Evolutionary conservation across 2,113 vertebrate species (phyloP).

Genomic region (Saguinus imperator): DNA sequence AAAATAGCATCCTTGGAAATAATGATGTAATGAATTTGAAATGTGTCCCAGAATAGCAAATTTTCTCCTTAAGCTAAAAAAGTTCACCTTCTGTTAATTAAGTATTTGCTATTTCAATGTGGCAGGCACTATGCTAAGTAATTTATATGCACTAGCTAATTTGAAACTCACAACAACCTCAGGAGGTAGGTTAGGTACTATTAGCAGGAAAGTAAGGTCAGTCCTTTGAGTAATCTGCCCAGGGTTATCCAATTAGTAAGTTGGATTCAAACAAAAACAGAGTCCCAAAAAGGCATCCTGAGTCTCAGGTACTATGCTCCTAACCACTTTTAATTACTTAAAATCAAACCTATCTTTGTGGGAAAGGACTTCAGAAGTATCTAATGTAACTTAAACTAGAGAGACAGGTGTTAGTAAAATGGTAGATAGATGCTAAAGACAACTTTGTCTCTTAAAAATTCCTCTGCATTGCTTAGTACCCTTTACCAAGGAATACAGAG

Average conservation of each 20-base stretch:
- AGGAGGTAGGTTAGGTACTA: background rate
- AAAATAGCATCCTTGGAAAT: background rate
- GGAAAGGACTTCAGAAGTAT: background rate
- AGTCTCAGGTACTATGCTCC: background rate
- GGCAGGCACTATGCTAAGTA: background rate
- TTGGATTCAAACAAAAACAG: slow-evolving; percentile 12
- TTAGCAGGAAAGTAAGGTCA: background rate
- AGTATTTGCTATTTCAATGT: background rate
- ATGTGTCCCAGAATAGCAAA: background rate
- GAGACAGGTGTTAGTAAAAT: background rate
- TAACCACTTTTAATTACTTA: slow-evolving; percentile 2
- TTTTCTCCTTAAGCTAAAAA: slow-evolving; percentile 3
- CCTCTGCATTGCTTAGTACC: too few species aligned
- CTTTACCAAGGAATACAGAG: background rate
- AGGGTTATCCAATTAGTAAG: slow-evolving; percentile 21
- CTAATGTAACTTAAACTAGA: background rate
- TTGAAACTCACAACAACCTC: slow-evolving; percentile 17
- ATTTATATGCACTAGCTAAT: background rate
- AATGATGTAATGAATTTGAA: slow-evolving; percentile 12
- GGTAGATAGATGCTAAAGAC: background rate
- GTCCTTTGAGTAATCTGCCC: background rate
- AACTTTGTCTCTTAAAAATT: background rate
- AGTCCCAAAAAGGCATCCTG: background rate
- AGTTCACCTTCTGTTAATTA: background rate
- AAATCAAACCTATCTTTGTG: background rate